These are phyloP conservation scores for Proterorhinus semilunaris DNA, from an alignment of 2,113 vertebrate species.

Conservation along the genomic window DNA sequence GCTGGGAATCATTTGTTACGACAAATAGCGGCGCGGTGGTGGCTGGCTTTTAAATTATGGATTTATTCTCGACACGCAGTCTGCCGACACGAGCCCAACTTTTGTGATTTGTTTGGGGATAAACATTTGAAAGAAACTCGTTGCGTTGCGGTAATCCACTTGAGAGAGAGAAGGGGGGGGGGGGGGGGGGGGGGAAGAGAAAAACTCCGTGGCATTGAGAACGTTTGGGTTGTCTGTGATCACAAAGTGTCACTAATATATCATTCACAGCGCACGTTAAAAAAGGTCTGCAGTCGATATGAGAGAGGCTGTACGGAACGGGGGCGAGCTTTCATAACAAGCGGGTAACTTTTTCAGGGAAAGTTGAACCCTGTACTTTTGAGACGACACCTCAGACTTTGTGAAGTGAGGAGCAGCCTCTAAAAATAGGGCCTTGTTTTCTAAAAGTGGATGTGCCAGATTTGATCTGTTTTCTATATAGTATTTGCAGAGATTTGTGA, in stretches of 20 bases:
- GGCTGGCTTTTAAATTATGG: conserved; percentile 22
- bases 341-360: conserved; percentile 41
- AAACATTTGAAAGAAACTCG: conserved; percentile 34
- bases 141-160: conserved; percentile 29
- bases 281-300: conserved; percentile 3
- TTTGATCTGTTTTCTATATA: conserved; percentile 45
- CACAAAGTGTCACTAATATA: conserved; percentile 51
- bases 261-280: conserved; percentile 30
- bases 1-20: conserved; percentile 6
- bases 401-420: conserved; percentile 35
- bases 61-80: conserved; percentile 21
- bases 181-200: neutral
- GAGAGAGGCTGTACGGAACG: neutral
- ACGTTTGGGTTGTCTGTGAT: conserved; percentile 53
- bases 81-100: conserved; percentile 4
- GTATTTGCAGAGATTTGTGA: conserved; percentile 12
- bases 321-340: conserved; percentile 33
- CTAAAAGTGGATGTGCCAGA: conserved; percentile 39
- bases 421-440: conserved; percentile 62
- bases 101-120: conserved; percentile 25
- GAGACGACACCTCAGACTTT: conserved; percentile 58
- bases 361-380: conserved; percentile 48
- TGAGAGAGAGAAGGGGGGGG: conserved; percentile 20
- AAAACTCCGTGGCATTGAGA: neutral
- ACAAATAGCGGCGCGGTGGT: neutral